Evolutionary conservation across 2,113 vertebrate genomes (phyloP), one percentile per base, ranked within the genome.

Genomic region (Aegotheles bennettii): DNA sequence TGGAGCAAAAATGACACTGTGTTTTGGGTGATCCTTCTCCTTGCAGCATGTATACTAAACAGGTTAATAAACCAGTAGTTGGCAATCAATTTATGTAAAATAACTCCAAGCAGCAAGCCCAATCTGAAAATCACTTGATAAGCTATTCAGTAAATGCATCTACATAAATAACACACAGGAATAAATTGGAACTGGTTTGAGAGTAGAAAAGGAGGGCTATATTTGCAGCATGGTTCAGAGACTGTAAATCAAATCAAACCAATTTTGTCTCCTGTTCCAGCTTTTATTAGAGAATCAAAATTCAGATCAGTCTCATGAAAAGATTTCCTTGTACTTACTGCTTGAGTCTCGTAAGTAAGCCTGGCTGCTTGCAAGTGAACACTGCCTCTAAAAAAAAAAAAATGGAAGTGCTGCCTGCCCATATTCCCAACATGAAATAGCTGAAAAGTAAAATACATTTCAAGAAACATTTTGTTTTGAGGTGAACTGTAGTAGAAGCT

Each of bases 241-340:
- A 80, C 64, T 68, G n/a, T 86, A 90, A 96, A 95, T 97, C 89
- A 96, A 94, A 95, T 96, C 93, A 93, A 67, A 87, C 38, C 88
- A 92, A 90, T 96, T 93, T 96, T 84, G 53, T 96, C 56, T 92
- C 68, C 79, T 60, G 48, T 96, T 97, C 69, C 76, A 64, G 28
- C 36, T 84, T 77, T 95, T 96, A 95, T 96, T 93, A 95, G 69
- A 82, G 61, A 89, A 95, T 96, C 92, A 93, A 90, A 94, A 97
- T 96, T 94, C 94, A 95, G 60, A 95, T 92, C 94, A 93, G 71
- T 74, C 51, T 92, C 77, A 61, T 71, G 59, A 92, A 77, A 83
- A 70, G 43, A 75, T 86, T 84, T 93, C 64, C 79, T 96, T 81
- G 56, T 75, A 81, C 64, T 89, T 75, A 81, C 64, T 89, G 53